phyloP scores from a whole-genome alignment of 1,140 invertebrate genomes.

The Nymphalis io region DNA sequence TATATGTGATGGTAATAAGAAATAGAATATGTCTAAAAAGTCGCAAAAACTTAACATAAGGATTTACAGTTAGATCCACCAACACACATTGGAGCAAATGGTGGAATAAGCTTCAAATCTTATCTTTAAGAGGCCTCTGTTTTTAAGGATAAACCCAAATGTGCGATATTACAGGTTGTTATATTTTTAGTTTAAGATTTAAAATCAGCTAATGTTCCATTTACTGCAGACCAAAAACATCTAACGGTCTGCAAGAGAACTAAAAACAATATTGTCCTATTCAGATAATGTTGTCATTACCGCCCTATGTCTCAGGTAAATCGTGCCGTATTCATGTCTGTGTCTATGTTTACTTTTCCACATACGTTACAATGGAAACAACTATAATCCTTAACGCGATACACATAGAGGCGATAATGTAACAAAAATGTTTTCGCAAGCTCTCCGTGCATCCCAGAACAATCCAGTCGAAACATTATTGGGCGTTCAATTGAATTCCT shows the following conservation, averaged over 20 bases:
- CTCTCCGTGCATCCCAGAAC: slow-evolving; percentile 34
- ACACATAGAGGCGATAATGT: slow-evolving; percentile 11
- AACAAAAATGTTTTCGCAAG: slow-evolving; percentile 34
- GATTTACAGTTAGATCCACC: too few species aligned
- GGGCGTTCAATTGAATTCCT: slow-evolving; percentile 49
- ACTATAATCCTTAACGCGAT: slow-evolving; percentile 3
- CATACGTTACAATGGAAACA: slow-evolving; percentile 2
- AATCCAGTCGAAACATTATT: slow-evolving; percentile 43
- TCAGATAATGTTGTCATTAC: slow-evolving; percentile 26
- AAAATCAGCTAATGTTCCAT: neutral
- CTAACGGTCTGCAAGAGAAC: neutral
- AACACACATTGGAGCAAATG: too few species aligned
- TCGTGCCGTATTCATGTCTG: slow-evolving; percentile 13
- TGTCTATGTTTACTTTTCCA: slow-evolving; percentile 20
- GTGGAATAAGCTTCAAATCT: too few species aligned
- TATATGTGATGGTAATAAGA: too few species aligned
- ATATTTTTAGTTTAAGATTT: too few species aligned
- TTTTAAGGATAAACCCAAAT: too few species aligned
- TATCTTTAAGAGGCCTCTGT: too few species aligned
- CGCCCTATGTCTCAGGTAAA: slow-evolving; percentile 17
- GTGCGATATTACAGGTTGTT: too few species aligned
- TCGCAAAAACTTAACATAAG: too few species aligned
- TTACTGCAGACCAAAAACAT: neutral
- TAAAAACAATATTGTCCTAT: slow-evolving; percentile 7
- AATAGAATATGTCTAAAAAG: too few species aligned